Base-by-base conservation (phyloP, 23 tunicate species). In the Ciona savignyi region DNA sequence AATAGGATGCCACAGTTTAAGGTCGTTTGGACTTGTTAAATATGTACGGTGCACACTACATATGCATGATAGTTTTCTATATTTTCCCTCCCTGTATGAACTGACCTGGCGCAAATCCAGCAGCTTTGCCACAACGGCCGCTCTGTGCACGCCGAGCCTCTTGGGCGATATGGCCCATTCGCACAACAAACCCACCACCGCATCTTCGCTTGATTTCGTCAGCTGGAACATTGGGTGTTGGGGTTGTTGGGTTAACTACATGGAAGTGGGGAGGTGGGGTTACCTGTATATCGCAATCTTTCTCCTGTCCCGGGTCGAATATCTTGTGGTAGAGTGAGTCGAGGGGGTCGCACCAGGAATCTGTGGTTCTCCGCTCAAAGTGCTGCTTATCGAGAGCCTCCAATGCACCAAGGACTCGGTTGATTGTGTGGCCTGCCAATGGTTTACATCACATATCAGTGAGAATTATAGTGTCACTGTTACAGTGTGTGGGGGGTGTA, bases 131-230 rank as follows among this genome's bases (percentile, higher is more conserved):
- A 90, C 89, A 23, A 90, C 85, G 27, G 81, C 79, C 48, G 97
- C 86, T 3, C 97, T 49, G 62, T 83, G 89, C 33, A 75, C 85
- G 23, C 97, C 97, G 20, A 83, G 31, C 30, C 97, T 51, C 69
- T 90, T 69, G 15, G 89, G 70, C 0, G 97, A 71, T 25, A 90
- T 79, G 6, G 89, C 97, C 97, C 97, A 90, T 78, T 90, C 89
- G 70, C 97, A 90, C 23, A 90, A 51, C 28, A 90, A 65, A 33
- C 80, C 70, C 30, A 90, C 75, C 34, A 90, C 82, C 22, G 89
- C 89, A n/a, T 83, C 85, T 65, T 90, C 97, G 51, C 85, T 51
- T 22, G 78, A 27, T 61, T 73, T 35, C 2, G 75, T 48, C 48
- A 71, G 27, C 92, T 85, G 42, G 1, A 60, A 68, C 1, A 73